Percentiles rank a stretch among this genome's conserved stretches.
Evolutionary conservation across 1,140 invertebrate genomes (phyloP).

Genomic region (Schlechtendalia chinensis): DNA sequence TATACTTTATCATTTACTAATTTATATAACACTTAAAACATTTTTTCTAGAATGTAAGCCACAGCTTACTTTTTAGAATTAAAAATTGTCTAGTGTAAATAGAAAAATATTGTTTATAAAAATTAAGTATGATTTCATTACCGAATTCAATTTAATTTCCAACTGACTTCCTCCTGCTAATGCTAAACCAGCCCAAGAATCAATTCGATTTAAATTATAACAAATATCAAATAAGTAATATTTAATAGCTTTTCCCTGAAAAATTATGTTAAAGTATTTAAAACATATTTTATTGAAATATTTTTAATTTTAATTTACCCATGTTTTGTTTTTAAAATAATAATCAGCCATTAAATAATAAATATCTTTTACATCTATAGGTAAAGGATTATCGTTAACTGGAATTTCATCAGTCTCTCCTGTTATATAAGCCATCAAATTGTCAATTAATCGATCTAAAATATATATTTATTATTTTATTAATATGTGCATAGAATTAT

Average conservation of each 20-base stretch:
- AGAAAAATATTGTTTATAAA: no score
- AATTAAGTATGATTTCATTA: slow-evolving; percentile 40
- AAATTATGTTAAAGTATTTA: slow-evolving; percentile 26
- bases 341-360: slow-evolving; percentile 90
- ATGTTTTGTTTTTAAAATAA: slow-evolving; percentile 85
- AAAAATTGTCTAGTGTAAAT: no score
- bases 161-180: slow-evolving; percentile 76
- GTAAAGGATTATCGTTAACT: slow-evolving; percentile 57
- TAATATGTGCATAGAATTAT: background rate
- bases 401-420: slow-evolving; percentile 62
- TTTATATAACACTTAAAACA: no score
- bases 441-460: slow-evolving; percentile 55
- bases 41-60: no score
- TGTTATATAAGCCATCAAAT: slow-evolving; percentile 68
- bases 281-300: background rate
- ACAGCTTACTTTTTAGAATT: no score
- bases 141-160: slow-evolving; percentile 77
- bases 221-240: slow-evolving; percentile 83
- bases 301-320: slow-evolving; percentile 56
- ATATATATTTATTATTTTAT: slow-evolving; percentile 10
- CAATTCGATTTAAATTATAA: slow-evolving; percentile 73
- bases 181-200: slow-evolving; percentile 89
- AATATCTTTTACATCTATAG: slow-evolving; percentile 67
- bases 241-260: slow-evolving; percentile 67
- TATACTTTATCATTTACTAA: no score